Evolutionary conservation across 37 sponge, comb jelly and placozoan genomes (phyloP).

Genomic region (Corticium candelabrum): DNA sequence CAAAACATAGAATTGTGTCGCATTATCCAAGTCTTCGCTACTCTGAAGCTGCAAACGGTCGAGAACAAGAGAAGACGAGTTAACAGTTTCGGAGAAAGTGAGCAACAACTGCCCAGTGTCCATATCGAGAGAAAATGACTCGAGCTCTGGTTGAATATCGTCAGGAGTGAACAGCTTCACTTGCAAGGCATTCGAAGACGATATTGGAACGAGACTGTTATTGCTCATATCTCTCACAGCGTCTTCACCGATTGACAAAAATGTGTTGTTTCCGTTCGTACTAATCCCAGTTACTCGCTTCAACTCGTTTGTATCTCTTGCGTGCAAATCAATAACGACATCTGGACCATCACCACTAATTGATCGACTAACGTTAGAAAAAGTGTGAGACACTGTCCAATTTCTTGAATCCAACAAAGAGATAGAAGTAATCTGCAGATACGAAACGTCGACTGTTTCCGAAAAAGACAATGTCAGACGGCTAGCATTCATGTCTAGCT

Average conservation of each 20-base stretch:
- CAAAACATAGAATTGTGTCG: background rate
- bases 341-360: constrained; percentile 51
- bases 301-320: background rate
- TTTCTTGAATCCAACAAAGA: background rate
- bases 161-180: background rate
- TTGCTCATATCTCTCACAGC: constrained; percentile 46
- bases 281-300: background rate
- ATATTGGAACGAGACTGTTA: background rate
- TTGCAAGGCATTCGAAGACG: background rate
- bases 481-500: constrained; percentile 49
- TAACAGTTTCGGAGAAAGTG: constrained; percentile 21
- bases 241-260: background rate
- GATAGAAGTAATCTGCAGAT: constrained; percentile 17
- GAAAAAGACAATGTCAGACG: constrained; percentile 52
- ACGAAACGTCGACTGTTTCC: constrained; percentile 64
- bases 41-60: background rate
- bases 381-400: background rate
- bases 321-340: constrained; percentile 29
- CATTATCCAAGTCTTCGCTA: background rate
- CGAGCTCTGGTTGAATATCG: constrained; percentile 10
- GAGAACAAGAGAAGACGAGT: background rate
- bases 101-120: constrained; percentile 12
- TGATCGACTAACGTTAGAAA: constrained; percentile 8
- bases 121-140: background rate
- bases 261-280: background rate